Base-by-base conservation (phyloP, 2,888 invertebrate species). In the Crocallis elinguaria region DNA sequence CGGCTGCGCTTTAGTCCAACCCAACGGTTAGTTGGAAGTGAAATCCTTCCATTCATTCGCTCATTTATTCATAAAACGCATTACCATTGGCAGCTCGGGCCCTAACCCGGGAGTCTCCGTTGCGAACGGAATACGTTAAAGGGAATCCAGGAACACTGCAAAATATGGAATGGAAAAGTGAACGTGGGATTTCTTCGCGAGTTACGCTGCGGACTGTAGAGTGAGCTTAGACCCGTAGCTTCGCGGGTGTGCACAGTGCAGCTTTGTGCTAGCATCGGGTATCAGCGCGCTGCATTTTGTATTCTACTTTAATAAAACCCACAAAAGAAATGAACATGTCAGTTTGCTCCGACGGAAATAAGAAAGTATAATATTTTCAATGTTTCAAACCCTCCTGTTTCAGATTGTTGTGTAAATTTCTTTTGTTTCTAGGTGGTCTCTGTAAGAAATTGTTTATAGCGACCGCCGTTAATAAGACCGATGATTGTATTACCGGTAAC, bases 11-110 rank as follows among this genome's bases (percentile, higher is more conserved):
- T 81, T 81, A 77, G 64, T 79, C 72, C 75, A 76, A 75, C 69
- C 77, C 79, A 82, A 81, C 75, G 82, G 82, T 80, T 82, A 81
- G 82, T 80, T 77, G 75, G 79, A 82, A 83, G 80, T 78, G 72
- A 86, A 88, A 87, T 86, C 82, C 80, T 78, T 65, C 77, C 75
- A 86, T 88, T 86, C 85, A 82, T 73, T 78, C 78, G 78, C 79
- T 77, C 79, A 79, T 80, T 84, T 83, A 86, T 88, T 88, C 85
- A 88, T 86, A 87, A 86, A 88, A 88, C 73, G 85, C 81, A 86
- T 88, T 87, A 87, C 82, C 70, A 67, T 74, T 63, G 41, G 67
- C 72, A 66, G 72, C 70, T 72, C 66, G 69, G 60, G 71, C 70
- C 69, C 75, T 77, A 78, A 77, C 76, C 77, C 75, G 67, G 12